phyloP scores from a whole-genome alignment of 2,113 vertebrate genomes.

The Macrotus californicus region DNA sequence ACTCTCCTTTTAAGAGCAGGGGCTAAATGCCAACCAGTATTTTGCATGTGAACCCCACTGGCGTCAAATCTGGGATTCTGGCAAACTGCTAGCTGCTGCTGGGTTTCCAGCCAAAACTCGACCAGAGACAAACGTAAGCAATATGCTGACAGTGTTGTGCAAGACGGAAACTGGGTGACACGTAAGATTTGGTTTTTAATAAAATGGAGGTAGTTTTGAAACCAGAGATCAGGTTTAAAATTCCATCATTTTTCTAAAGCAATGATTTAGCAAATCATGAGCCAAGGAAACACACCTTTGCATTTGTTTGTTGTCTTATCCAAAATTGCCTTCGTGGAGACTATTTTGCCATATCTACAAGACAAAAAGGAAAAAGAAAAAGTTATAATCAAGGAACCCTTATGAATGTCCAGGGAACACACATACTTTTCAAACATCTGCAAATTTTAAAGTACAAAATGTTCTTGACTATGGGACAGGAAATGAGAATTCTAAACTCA shows the following conservation, averaged over 20 bases:
- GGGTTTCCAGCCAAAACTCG: constrained; percentile 69
- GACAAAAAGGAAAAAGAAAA: constrained; percentile 62
- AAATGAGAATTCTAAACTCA: constrained; percentile 25
- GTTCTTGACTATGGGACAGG: constrained; percentile 28
- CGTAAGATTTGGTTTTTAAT: constrained; percentile 6
- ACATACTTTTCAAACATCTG: constrained; percentile 1
- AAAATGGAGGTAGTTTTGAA: constrained; percentile 32
- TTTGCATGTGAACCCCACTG: constrained; percentile 68
- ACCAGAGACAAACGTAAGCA: constrained; percentile 41
- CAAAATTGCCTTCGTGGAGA: constrained; percentile 99
- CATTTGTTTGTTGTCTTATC: constrained; percentile 99
- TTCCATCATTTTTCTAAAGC: not conserved
- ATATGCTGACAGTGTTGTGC: not conserved
- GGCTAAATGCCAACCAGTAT: constrained; percentile 71
- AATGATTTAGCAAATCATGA: not conserved
- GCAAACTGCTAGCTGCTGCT: constrained; percentile 43
- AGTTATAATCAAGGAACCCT: constrained; percentile 41
- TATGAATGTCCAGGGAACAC: constrained; percentile 26
- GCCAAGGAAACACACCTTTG: constrained; percentile 88
- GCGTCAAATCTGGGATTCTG: constrained; percentile 61
- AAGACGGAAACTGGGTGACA: constrained; percentile 44
- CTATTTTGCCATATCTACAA: constrained; percentile 98
- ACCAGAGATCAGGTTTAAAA: not conserved
- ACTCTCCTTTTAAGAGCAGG: constrained; percentile 74
- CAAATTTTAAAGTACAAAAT: constrained; percentile 48